Evolutionary conservation across 2,797 vertebrate genomes (phyloP), one percentile per base, ranked within the genome.

Genomic region (Macroramphosus scolopax): DNA sequence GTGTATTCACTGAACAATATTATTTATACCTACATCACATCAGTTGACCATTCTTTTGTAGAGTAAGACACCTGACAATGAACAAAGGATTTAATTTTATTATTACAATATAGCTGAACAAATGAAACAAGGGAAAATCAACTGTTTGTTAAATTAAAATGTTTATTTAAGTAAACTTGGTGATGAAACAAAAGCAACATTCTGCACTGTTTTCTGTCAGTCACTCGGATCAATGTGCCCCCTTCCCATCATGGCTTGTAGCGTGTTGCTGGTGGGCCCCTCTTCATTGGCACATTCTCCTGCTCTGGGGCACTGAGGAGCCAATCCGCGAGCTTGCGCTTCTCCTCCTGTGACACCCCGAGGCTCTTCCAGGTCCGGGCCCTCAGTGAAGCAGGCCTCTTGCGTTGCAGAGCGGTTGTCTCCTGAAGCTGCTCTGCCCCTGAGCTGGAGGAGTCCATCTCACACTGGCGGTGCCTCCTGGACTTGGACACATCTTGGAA

Each of bases 301-400:
- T 8, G 8, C 16, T 80, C 62, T 0, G 74, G 80, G 7, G 47
- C 49, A 1, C 65, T 84, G 33, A 83, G 51, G 8, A 78, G 71
- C 82, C 86, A 85, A 16, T 20, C 0, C 24, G 76, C 41, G 7
- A 34, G 0, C 2, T 1, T 13, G 5, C n/a, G n/a, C n/a, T 3
- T 24, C 5, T 61, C 9, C 8, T 63, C 46, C 5, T 36, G 1
- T 0, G 2, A 42, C 55, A 55, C 7, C 5, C 46, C 37, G 0
- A 88, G 56, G 20, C 18, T 80, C 42, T 49, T 33, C 37, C 39
- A 28, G 15, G 81, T 83, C 14, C 78, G 61, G 8, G 72, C 66
- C 13, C 72, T 25, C 29, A 88, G 69, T 0, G 86, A 85, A 0
- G 17, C 14, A 1, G 54, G 59, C 34, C 24, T 77, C 47, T 1